phyloP scores from a whole-genome alignment of 2,888 invertebrate species.

The Andrena minutula region DNA sequence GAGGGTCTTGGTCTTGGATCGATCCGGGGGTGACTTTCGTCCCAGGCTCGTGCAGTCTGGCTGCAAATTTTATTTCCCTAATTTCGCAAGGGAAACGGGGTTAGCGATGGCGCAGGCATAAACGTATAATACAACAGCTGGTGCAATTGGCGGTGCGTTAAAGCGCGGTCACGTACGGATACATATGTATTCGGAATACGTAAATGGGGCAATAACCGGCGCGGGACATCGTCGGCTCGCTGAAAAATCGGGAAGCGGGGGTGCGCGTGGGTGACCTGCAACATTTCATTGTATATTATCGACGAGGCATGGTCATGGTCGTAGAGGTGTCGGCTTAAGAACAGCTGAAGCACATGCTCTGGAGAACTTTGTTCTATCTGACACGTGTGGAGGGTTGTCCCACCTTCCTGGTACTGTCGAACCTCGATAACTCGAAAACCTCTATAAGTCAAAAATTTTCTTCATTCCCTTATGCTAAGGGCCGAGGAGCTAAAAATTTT shows the following conservation, averaged over 20 bases:
- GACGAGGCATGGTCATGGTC: slow-evolving; percentile 41
- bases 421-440: too few species aligned
- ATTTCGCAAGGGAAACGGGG: slow-evolving; percentile 28
- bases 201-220: slow-evolving; percentile 41
- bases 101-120: background rate
- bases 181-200: slow-evolving; percentile 41
- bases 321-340: slow-evolving; percentile 55
- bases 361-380: slow-evolving; percentile 47
- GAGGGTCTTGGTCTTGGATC: background rate
- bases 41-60: background rate
- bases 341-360: slow-evolving; percentile 60
- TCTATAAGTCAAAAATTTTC: too few species aligned
- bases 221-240: slow-evolving; percentile 34
- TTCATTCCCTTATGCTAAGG: too few species aligned
- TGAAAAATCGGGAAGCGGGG: slow-evolving; percentile 61
- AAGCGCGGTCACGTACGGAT: slow-evolving; percentile 28
- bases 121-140: slow-evolving; percentile 56
- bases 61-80: slow-evolving; percentile 50
- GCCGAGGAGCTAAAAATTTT: too few species aligned
- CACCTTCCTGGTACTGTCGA: slow-evolving; percentile 10
- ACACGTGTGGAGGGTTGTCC: slow-evolving; percentile 36
- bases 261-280: slow-evolving; percentile 22
- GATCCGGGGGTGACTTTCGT: background rate
- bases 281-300: slow-evolving; percentile 39
- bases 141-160: slow-evolving; percentile 38